These are phyloP conservation scores for Exaiptasia diaphana DNA, from an alignment of 64 coral and sea anemone genomes.

Conservation along the genomic window DNA sequence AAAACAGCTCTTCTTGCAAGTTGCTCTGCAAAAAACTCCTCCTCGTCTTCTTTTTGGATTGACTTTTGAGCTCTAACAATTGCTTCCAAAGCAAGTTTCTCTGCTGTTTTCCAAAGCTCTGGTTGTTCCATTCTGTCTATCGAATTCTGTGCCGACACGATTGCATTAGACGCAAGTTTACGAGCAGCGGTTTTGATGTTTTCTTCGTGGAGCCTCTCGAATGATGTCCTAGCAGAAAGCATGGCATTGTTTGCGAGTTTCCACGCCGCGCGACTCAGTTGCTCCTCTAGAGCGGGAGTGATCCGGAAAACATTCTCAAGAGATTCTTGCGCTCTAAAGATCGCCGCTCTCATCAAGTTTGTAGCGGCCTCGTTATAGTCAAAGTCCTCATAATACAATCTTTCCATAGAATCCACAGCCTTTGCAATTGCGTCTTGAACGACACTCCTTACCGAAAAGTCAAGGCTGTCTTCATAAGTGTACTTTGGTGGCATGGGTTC, in stretches of 20 bases:
- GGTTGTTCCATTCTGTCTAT: slow-evolving; percentile 22
- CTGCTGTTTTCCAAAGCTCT: background rate
- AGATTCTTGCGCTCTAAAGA: slow-evolving; percentile 42
- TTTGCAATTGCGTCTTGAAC: slow-evolving; percentile 15
- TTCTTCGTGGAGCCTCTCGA: slow-evolving; percentile 43
- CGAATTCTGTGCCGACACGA: slow-evolving; percentile 41
- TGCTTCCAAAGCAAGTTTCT: background rate
- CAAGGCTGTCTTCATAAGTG: background rate
- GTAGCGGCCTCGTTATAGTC: slow-evolving; percentile 32
- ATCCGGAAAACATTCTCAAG: background rate
- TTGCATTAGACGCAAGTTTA: slow-evolving; percentile 33
- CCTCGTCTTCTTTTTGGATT: background rate
- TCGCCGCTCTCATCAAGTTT: slow-evolving; percentile 12
- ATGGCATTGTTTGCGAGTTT: slow-evolving; percentile 53
- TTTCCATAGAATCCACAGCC: slow-evolving; percentile 23
- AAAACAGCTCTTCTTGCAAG: slow-evolving; percentile 3
- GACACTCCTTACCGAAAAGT: background rate
- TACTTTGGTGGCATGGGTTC: background rate
- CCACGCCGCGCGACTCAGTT: slow-evolving; percentile 34
- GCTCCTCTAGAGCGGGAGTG: background rate
- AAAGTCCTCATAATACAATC: slow-evolving; percentile 8
- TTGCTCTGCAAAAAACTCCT: background rate
- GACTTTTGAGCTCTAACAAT: background rate
- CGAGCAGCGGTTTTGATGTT: slow-evolving; percentile 10
- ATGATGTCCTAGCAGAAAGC: slow-evolving; percentile 44